phyloP scores from a whole-genome alignment of 2,888 invertebrate species.

The Aspidiotus rigidus region DNA sequence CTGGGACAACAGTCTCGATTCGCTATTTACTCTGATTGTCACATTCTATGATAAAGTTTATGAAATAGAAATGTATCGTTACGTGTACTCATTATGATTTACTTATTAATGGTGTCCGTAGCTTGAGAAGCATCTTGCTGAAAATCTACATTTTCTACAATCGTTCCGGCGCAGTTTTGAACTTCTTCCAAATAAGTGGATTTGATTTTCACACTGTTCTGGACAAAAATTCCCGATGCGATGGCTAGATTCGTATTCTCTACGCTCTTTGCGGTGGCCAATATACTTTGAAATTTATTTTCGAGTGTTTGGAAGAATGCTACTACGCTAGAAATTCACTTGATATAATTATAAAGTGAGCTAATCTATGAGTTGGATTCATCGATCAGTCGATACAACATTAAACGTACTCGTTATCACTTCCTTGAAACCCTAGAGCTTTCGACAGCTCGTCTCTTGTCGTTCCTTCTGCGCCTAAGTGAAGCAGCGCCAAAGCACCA shows the following conservation, averaged over 20 bases:
- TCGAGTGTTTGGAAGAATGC: slow-evolving; percentile 5
- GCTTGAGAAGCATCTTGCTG: too few species aligned
- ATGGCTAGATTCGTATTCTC: slow-evolving; percentile 5
- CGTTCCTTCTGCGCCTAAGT: slow-evolving; percentile 6
- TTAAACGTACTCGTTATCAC: neutral
- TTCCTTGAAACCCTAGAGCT: slow-evolving; percentile 7
- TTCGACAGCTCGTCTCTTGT: slow-evolving; percentile 7
- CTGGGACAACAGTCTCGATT: too few species aligned
- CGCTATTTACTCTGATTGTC: too few species aligned
- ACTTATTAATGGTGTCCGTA: too few species aligned
- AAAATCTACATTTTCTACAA: too few species aligned
- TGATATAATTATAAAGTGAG: too few species aligned
- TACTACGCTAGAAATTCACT: neutral
- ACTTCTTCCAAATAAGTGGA: neutral
- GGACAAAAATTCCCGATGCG: slow-evolving; percentile 16
- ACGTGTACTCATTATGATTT: too few species aligned
- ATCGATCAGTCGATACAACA: neutral
- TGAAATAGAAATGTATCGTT: too few species aligned
- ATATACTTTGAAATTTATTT: slow-evolving; percentile 3
- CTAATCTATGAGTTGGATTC: too few species aligned
- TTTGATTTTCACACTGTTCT: slow-evolving; percentile 13
- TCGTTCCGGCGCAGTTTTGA: neutral
- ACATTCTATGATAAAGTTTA: too few species aligned
- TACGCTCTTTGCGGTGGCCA: neutral
- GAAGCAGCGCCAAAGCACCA: slow-evolving; percentile 4